Conservation (phyloP, 2,797 vertebrate species). For the Alcedo quadribrachys region DNA sequence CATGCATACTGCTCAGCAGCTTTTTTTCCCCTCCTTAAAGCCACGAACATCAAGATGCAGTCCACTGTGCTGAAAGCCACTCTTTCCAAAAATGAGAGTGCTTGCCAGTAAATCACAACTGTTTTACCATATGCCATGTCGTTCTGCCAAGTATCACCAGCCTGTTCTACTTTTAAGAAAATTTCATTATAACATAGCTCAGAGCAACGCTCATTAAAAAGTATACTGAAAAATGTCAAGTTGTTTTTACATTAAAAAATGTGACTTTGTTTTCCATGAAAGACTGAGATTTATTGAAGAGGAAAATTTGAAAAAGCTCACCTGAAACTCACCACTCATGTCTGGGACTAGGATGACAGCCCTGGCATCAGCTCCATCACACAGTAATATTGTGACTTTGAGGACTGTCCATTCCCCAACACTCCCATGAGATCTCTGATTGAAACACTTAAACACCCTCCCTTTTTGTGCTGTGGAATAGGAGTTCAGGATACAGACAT, state of each 20-base stretch:
- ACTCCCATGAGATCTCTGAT: background rate
- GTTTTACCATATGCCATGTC: slow-evolving; percentile 92
- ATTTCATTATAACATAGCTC: slow-evolving; percentile 93
- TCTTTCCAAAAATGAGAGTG: slow-evolving; percentile 81
- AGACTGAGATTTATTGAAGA: slow-evolving; percentile 65
- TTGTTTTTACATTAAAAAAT: slow-evolving; percentile 80
- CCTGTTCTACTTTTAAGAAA: slow-evolving; percentile 90
- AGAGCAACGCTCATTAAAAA: slow-evolving; percentile 91
- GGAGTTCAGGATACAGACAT: background rate
- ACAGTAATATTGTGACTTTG: background rate
- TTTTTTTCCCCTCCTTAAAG: slow-evolving; percentile 56
- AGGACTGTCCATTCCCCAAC: background rate
- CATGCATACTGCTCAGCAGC: slow-evolving; percentile 19
- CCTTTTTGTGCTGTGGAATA: background rate
- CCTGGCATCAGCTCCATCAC: background rate
- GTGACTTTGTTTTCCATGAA: slow-evolving; percentile 72
- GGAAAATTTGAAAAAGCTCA: slow-evolving; percentile 45
- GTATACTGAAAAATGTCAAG: slow-evolving; percentile 87
- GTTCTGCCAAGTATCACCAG: slow-evolving; percentile 91
- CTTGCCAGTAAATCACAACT: slow-evolving; percentile 90
- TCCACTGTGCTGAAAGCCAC: slow-evolving; percentile 81
- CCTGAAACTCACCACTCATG: slow-evolving; percentile 36
- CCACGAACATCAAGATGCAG: slow-evolving; percentile 77
- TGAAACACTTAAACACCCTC: background rate
- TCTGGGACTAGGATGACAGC: background rate